Conservation (phyloP, 37 sponge, comb jelly and placozoan species). For the Amphimedon queenslandica region DNA sequence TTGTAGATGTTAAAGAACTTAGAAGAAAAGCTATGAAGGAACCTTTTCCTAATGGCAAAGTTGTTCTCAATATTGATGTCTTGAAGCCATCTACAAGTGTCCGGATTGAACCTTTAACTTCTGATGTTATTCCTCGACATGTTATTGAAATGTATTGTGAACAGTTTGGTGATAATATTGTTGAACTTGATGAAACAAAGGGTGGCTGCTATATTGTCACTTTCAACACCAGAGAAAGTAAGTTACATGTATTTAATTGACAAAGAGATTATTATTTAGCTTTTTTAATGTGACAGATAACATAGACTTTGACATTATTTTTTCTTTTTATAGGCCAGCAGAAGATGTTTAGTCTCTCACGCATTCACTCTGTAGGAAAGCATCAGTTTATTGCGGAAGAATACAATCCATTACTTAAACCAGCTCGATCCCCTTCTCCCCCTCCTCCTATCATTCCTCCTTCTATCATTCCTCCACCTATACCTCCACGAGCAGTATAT, state of each 20-base stretch:
- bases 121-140: not conserved
- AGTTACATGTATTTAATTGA: not conserved
- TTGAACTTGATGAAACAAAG: not conserved
- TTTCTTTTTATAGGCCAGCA: no score
- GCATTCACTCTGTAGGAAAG: no score
- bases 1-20: not conserved
- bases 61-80: not conserved
- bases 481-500: not conserved
- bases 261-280: no score
- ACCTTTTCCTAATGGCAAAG: no score
- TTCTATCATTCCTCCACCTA: not conserved
- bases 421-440: no score
- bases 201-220: not conserved
- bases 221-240: not conserved
- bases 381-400: no score
- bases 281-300: no score
- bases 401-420: no score
- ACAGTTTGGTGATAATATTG: not conserved
- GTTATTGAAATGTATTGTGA: not conserved
- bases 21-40: not conserved
- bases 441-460: no score
- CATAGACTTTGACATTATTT: no score
- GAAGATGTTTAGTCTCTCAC: no score
- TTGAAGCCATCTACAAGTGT: not conserved
- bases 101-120: not conserved